Base-by-base conservation (phyloP, 2,113 vertebrate genomes). In the Scolopax mira region DNA sequence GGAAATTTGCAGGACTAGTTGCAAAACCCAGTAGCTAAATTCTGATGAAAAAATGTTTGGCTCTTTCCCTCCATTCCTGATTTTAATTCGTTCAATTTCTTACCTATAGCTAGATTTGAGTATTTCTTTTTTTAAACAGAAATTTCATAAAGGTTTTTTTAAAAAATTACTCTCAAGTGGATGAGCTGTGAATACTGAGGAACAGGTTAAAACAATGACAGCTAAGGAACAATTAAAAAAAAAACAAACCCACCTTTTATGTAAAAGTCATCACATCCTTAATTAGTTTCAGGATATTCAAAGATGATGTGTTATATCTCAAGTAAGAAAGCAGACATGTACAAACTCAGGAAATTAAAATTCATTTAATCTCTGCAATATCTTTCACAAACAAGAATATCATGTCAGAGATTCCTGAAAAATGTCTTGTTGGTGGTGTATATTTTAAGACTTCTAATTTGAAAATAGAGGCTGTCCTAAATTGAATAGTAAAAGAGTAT, bases 401-500 rank as follows among this genome's bases (percentile, higher is more conserved):
- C 1, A 1, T 49, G 51, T 72, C 79, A 77, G 64, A 52, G 13
- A 39, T 70, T 90, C 49, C 58, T 77, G 87, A 42, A 77, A 83
- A 75, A 72, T 3, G 4, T 33, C 49, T 35, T 0, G 0, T 33
- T 0, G 0, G 7, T 79, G 14, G 9, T 61, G 44, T 33, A 6
- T 30, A 33, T 60, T 27, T 51, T 60, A 58, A 79, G 44, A 39
- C 5, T 71, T 73, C 7, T 42, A 30, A 82, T 79, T 54, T 70
- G 49, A 79, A 88, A 79, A 39, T 9, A 70, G 41, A 70, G 35
- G 10, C 12, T 77, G 33, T n/a, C 33, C 54, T 39, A 57, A 85
- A 83, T 18, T 39, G 37, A 51, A 37, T 6, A 74, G 13, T n/a
- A 12, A 21, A 37, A 48, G 55, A 64, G 21, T 25, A 25, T 33